Evolutionary conservation across 2,797 vertebrate genomes (phyloP), one percentile per base, ranked within the genome.

Genomic region (Falco rusticolus): DNA sequence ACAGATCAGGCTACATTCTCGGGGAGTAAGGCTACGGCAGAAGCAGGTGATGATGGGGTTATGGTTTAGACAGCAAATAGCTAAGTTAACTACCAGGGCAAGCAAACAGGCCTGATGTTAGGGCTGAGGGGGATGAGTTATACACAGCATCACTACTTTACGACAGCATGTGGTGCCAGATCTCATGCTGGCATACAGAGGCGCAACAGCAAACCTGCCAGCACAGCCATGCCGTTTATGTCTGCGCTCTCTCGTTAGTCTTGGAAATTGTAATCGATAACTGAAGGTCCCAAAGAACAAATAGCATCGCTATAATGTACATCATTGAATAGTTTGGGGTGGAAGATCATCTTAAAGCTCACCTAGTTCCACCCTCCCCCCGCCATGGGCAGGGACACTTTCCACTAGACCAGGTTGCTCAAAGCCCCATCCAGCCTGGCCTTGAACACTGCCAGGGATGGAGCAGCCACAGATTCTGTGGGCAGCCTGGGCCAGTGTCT

Each of bases 181-280:
- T 2, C 13, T 26, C 0, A 2, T 33, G 61, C n/a, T 10, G 31
- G 37, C 3, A 1, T 1, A 13, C 20, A 16, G 68, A 50, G 18
- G 29, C 21, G 37, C 50, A 11, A 10, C 2, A 63, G 50, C 33
- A 47, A 56, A 53, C 4, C 51, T 1, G 1, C 29, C 39, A 48
- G 60, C 5, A 3, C 53, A 10, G 33, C 22, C 2, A 1, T 16
- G n/a, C 24, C 4, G 1, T 18, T 69, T 43, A 59, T 70, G 22
- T n/a, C 63, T 37, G 28, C 5, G 4, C 54, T 87, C 0, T 0
- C 50, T 83, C 0, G 0, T 72, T 65, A 39, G 1, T 3, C 82
- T 15, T 48, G 53, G 34, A 88, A 54, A 57, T 75, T 28, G 37
- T 84, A 39, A 51, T 78, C 53, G 84, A 69, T 43, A 84, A 18